phyloP scores from a whole-genome alignment of 2,113 vertebrate genomes.

The Psittacus erithacus region DNA sequence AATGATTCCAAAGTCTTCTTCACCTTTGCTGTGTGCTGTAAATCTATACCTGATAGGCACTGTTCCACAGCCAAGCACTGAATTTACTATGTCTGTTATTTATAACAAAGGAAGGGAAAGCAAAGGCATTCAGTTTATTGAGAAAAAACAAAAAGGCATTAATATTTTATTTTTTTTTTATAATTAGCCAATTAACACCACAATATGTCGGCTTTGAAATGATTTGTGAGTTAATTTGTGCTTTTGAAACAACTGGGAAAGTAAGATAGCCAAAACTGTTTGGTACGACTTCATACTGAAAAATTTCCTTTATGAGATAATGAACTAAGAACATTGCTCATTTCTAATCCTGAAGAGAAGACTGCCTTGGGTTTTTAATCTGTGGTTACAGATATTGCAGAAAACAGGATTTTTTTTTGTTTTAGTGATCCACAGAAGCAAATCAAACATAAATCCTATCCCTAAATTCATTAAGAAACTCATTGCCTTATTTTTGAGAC shows the following conservation, averaged over 20 bases:
- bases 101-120: not conserved
- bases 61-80: not conserved
- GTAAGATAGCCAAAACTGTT: not conserved
- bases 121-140: not conserved
- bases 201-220: slow-evolving; percentile 5
- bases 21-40: slow-evolving; percentile 23
- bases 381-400: not conserved
- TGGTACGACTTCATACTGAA: not conserved
- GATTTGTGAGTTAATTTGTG: not conserved
- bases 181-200: not conserved
- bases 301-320: not conserved
- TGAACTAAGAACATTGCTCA: not conserved
- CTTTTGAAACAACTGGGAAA: not conserved
- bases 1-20: slow-evolving; percentile 16
- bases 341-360: not conserved
- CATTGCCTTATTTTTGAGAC: not conserved
- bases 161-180: not conserved
- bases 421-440: not conserved
- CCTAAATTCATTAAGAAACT: not conserved
- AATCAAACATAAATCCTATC: not conserved
- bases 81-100: not conserved
- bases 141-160: not conserved
- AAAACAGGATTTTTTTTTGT: not conserved
- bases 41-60: not conserved
- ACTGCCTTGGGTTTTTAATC: not conserved